Base-by-base conservation (phyloP, 2,888 invertebrate genomes). In the Eumacrocentrus americanus region DNA sequence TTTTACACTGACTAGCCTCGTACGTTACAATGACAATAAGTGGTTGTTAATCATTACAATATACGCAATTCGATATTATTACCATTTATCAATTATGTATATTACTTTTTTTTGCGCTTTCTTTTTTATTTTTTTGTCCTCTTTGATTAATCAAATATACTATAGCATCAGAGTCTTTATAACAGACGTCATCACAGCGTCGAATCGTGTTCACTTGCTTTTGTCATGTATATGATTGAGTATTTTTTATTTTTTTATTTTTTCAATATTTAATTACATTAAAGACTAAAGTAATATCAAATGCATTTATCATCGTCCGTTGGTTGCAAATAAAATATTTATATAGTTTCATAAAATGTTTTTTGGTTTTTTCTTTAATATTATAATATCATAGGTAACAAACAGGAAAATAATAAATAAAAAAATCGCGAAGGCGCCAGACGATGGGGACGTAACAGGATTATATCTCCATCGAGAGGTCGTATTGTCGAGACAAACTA, bases 401-500 rank as follows among this genome's bases (percentile, higher is more conserved):
- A 51, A 35, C 37, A 53, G 47, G 35, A 55, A 56, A n/a, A n/a
- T n/a, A n/a, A 52, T 25, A 18, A 54, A 53, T 47, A 18, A 54
- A 52, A 47, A 57, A 40, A 51, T 47, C 12, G 70, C 53, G 64
- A 70, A 68, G 69, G 59, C 63, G 62, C 46, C 71, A 64, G 59
- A 66, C 62, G 60, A 68, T 67, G 62, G 61, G 61, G 57, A 65
- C 61, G 58, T 64, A 22, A 46, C 50, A 25, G 59, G 44, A 53
- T 58, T 58, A 29, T 9, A 54, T 55, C 34, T 48, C 50, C 60
- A 48, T 61, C 64, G 58, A 68, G 61, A 63, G 44, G 35, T 60
- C 23, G 56, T 55, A 75, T 76, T 76, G 71, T 75, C 76, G 65
- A 76, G 71, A 70, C 60, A 61, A 75, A 74, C 70, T 69, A 70